Evolutionary conservation across 1,140 invertebrate species (phyloP).

Genomic region (Araneus ventricosus): DNA sequence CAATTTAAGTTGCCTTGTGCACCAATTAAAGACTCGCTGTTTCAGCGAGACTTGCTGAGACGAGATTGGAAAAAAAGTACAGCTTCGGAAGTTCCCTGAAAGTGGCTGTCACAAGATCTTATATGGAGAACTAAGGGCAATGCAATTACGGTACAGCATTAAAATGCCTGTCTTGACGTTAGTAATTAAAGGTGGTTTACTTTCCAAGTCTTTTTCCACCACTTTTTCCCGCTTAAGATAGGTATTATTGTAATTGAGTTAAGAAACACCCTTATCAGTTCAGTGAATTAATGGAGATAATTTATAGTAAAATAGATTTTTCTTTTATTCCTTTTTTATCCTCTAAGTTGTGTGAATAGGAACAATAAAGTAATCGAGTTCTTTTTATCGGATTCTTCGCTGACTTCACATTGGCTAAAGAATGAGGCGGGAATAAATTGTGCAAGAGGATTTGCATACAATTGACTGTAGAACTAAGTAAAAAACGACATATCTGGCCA

Average conservation of each 20-base stretch:
- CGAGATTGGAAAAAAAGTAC: too few species aligned
- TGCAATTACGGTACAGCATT: not conserved
- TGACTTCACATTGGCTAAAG: too few species aligned
- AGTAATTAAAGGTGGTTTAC: constrained; percentile 40
- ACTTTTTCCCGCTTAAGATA: not conserved
- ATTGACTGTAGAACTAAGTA: too few species aligned
- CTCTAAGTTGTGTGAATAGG: not conserved
- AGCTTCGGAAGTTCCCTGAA: not conserved
- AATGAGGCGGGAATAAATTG: too few species aligned
- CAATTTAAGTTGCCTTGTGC: not conserved
- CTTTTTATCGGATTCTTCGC: not conserved
- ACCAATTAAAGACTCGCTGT: not conserved
- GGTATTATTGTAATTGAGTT: constrained; percentile 37
- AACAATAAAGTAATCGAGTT: constrained; percentile 1
- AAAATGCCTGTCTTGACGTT: not conserved
- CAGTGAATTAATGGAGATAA: constrained; percentile 20
- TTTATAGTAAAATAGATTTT: constrained; percentile 24
- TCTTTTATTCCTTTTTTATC: not conserved
- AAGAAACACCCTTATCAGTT: not conserved
- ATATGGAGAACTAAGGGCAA: not conserved
- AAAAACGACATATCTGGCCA: too few species aligned
- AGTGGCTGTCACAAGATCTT: constrained; percentile 8
- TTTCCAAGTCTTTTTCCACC: constrained; percentile 2
- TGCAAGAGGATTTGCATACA: too few species aligned
- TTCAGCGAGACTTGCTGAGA: not conserved